Percentiles rank a stretch among this genome's conserved stretches.
Evolutionary conservation across 2,888 invertebrate genomes (phyloP).

Genomic region (Mamestra brassicae): DNA sequence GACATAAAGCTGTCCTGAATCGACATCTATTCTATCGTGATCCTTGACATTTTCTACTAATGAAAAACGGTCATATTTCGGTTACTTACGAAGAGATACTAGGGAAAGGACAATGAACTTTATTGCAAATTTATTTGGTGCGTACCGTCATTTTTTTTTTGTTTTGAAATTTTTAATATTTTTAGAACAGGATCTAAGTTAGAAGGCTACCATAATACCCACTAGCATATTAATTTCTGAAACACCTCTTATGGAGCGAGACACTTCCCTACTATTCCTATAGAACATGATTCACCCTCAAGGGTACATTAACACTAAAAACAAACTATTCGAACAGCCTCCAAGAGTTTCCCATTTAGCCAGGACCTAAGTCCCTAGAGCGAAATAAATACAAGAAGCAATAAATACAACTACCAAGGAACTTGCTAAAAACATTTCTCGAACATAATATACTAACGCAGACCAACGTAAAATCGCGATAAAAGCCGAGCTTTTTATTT

Average conservation of each 20-base stretch:
- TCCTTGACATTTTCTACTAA: too few species aligned
- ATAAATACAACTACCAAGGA: slow-evolving; percentile 41
- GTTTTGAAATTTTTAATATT: too few species aligned
- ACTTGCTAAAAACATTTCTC: slow-evolving; percentile 40
- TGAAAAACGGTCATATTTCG: too few species aligned
- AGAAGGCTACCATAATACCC: neutral
- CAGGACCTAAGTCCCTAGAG: slow-evolving; percentile 32
- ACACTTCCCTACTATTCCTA: neutral
- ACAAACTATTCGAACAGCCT: slow-evolving; percentile 43
- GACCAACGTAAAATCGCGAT: slow-evolving; percentile 44
- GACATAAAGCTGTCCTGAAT: too few species aligned
- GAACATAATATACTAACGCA: slow-evolving; percentile 43
- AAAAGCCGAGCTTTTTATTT: slow-evolving; percentile 51
- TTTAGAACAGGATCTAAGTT: too few species aligned
- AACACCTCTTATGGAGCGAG: neutral
- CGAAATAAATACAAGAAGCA: slow-evolving; percentile 42
- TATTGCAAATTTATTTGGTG: too few species aligned
- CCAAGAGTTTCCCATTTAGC: slow-evolving; percentile 41
- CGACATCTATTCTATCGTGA: too few species aligned
- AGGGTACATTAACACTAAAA: slow-evolving; percentile 49
- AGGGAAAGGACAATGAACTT: too few species aligned
- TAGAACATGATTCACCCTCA: slow-evolving; percentile 4
- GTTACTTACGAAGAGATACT: too few species aligned
- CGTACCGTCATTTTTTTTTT: too few species aligned
- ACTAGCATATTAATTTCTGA: neutral